Evolutionary conservation across 2,113 vertebrate species (phyloP).

Genomic region (Oreocharis arfaki): DNA sequence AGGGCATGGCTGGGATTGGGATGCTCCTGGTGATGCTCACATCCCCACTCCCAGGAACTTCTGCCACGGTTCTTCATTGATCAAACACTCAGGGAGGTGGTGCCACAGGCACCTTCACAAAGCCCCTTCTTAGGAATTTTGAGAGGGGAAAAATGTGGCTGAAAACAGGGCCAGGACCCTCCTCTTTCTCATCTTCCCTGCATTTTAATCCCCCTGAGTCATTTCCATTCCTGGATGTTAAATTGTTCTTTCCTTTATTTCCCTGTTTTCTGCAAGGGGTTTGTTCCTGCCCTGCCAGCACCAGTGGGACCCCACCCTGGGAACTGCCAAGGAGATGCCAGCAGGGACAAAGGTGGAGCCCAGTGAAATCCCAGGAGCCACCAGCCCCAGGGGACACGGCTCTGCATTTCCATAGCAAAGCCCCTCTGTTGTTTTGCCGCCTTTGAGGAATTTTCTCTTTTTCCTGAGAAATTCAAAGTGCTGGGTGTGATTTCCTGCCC

Average conservation of each 20-base stretch:
- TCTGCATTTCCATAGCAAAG: constrained; percentile 20
- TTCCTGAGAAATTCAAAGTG: not conserved
- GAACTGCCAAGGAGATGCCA: not conserved
- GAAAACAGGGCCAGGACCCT: not conserved
- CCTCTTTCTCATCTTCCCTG: not conserved
- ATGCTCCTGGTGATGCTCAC: not conserved
- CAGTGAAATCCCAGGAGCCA: not conserved
- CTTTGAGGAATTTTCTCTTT: not conserved
- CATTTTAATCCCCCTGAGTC: not conserved
- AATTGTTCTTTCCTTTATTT: constrained; percentile 17
- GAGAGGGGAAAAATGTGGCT: not conserved
- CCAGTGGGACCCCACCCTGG: not conserved
- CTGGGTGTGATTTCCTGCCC: not conserved
- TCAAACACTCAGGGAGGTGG: not conserved
- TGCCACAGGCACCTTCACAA: not conserved
- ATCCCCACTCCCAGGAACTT: not conserved
- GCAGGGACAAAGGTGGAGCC: not conserved
- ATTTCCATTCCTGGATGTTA: constrained; percentile 47
- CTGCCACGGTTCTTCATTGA: not conserved
- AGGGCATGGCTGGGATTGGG: not conserved
- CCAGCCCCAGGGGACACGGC: not conserved
- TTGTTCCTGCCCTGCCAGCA: not conserved
- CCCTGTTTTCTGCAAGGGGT: not conserved
- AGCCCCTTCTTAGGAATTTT: not conserved
- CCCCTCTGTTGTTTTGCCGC: not conserved